A percentile compares a stretch with the other conserved stretches of the same genome.
These are phyloP conservation scores for Drosophila macrospina DNA, from an alignment of 2,888 invertebrate species.

Conservation along the genomic window DNA sequence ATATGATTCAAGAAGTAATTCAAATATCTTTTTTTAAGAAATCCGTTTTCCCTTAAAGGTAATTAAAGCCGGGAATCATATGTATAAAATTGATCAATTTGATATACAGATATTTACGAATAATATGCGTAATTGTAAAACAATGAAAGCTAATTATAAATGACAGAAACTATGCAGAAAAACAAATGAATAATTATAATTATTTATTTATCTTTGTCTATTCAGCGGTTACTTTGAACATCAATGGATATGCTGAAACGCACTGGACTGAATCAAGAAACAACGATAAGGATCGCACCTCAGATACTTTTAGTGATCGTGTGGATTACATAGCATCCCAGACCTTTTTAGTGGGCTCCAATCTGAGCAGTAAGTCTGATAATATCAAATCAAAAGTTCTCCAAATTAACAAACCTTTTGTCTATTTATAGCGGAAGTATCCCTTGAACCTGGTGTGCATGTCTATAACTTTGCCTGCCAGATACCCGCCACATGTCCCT, in stretches of 20 bases:
- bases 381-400: not conserved
- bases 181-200: too few relatives aligned
- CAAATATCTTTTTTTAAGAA: too few relatives aligned
- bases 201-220: too few relatives aligned
- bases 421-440: conserved; percentile 45
- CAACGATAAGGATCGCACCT: not conserved
- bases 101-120: too few relatives aligned
- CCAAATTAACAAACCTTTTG: not conserved
- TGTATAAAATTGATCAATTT: too few relatives aligned
- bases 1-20: too few relatives aligned
- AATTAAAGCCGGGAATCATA: too few relatives aligned
- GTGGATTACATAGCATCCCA: conserved; percentile 85
- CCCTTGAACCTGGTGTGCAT: conserved; percentile 86
- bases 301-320: conserved; percentile 52
- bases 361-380: conserved; percentile 60
- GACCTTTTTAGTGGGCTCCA: conserved; percentile 85
- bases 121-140: not conserved
- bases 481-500: conserved; percentile 86
- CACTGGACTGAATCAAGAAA: conserved; percentile 51
- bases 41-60: not conserved
- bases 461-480: conserved; percentile 86
- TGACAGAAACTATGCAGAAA: not conserved
- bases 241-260: conserved; percentile 70
- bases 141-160: not conserved
- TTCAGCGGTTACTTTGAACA: conserved; percentile 63